Conservation (phyloP, 2,113 vertebrate species). For the Cryptomyrus ogoouensis region DNA sequence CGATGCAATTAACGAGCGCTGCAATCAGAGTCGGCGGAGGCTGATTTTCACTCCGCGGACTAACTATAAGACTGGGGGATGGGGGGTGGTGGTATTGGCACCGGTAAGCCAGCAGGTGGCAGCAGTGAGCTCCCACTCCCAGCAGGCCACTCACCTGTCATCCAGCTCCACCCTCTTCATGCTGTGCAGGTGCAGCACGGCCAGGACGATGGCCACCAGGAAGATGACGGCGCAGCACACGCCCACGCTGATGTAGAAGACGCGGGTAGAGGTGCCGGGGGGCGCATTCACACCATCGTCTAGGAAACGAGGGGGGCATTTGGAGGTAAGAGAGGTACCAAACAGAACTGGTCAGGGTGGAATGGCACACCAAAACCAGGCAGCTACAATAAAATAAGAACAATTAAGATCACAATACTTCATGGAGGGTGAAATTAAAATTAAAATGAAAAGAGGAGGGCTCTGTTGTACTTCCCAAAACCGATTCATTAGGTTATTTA, state of each 20-base stretch:
- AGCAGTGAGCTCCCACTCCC: background rate
- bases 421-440: background rate
- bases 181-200: conserved; percentile 95
- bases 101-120: background rate
- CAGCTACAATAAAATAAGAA: background rate
- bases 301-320: conserved; percentile 33
- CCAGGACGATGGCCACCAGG: conserved; percentile 93
- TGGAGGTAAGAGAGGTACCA: background rate
- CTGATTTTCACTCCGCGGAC: background rate
- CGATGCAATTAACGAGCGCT: too few relatives aligned
- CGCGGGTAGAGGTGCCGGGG: conserved; percentile 90
- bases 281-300: conserved; percentile 73
- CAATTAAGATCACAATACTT: background rate
- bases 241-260: conserved; percentile 97
- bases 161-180: conserved; percentile 96
- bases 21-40: background rate
- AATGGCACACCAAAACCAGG: background rate
- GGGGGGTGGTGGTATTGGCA: background rate
- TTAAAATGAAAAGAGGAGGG: background rate
- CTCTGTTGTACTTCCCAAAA: background rate
- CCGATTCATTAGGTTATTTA: background rate
- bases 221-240: conserved; percentile 98
- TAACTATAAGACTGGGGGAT: background rate
- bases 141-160: conserved; percentile 72
- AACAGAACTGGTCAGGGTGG: background rate